Conservation (phyloP, 2,113 vertebrate species). For the Nothobranchius kuhntae region DNA sequence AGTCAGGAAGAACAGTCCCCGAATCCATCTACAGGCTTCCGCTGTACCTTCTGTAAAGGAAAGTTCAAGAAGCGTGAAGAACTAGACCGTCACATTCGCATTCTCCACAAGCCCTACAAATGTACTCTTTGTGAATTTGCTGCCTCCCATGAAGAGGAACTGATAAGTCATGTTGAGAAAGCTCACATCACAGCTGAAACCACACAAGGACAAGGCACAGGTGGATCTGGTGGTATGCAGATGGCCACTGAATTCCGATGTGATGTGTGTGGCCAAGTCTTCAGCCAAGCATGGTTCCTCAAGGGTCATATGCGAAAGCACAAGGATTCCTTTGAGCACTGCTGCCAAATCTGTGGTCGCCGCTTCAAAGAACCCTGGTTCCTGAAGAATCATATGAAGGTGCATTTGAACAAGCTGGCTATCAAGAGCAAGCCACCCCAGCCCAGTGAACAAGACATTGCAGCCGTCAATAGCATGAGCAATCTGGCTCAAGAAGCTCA, state of each 20-base stretch:
- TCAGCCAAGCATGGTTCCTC: slow-evolving; percentile 99
- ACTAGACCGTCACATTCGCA: slow-evolving; percentile 95
- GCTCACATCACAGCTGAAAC: slow-evolving; percentile 97
- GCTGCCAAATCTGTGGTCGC: slow-evolving; percentile 97
- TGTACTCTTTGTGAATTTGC: slow-evolving; percentile 98
- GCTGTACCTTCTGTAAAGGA: slow-evolving; percentile 98
- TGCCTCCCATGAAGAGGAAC: slow-evolving; percentile 94
- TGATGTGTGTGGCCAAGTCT: slow-evolving; percentile 95
- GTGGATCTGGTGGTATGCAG: slow-evolving; percentile 82
- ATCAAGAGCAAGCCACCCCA: slow-evolving; percentile 92
- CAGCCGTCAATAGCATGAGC: slow-evolving; percentile 82
- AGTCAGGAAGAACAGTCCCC: slow-evolving; percentile 86
- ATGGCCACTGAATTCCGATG: slow-evolving; percentile 93
- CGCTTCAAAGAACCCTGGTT: slow-evolving; percentile 99
- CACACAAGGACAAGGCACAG: slow-evolving; percentile 87
- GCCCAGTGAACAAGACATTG: slow-evolving; percentile 75
- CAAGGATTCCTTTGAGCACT: slow-evolving; percentile 99
- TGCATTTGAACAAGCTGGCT: slow-evolving; percentile 96
- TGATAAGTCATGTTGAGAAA: slow-evolving; percentile 97
- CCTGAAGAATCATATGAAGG: slow-evolving; percentile 99
- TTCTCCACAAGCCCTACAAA: slow-evolving; percentile 99
- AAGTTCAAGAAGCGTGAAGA: slow-evolving; percentile 99
- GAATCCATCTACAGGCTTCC: slow-evolving; percentile 87
- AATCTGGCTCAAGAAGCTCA: slow-evolving; percentile 94
- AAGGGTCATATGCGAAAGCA: slow-evolving; percentile 99